Percentiles rank a stretch among this genome's conserved stretches.
phyloP scores from a whole-genome alignment of 2,113 vertebrate genomes.

The Gnathonemus longibarbis region DNA sequence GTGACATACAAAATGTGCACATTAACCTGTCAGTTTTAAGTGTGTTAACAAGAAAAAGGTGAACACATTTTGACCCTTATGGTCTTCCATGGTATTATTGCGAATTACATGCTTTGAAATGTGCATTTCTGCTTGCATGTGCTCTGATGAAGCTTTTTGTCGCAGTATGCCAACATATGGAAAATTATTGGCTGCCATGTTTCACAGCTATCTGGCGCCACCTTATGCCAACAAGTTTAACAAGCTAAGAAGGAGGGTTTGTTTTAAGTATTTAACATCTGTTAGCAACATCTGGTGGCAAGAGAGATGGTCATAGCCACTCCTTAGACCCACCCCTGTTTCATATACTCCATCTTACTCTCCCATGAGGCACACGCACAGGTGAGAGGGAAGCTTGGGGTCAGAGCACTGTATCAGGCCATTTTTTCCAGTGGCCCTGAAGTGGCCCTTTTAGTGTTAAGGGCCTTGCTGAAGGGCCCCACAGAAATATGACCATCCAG shows the following conservation, averaged over 20 bases:
- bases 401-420: background rate
- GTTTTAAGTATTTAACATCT: background rate
- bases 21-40: background rate
- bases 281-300: background rate
- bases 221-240: background rate
- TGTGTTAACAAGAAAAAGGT: background rate
- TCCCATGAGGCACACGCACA: background rate
- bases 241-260: background rate
- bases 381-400: background rate
- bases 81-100: background rate
- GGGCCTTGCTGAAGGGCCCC: background rate
- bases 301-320: background rate
- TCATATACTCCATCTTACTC: background rate
- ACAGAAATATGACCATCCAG: background rate
- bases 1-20: background rate
- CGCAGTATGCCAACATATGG: background rate
- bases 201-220: background rate
- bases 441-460: background rate
- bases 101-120: background rate
- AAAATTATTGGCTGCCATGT: background rate
- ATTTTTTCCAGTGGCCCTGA: background rate
- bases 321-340: background rate
- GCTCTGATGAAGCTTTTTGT: background rate
- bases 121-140: background rate
- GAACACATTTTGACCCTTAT: no score